These are phyloP conservation scores for Gobio gobio DNA, from an alignment of 2,113 vertebrate genomes.

Conservation along the genomic window DNA sequence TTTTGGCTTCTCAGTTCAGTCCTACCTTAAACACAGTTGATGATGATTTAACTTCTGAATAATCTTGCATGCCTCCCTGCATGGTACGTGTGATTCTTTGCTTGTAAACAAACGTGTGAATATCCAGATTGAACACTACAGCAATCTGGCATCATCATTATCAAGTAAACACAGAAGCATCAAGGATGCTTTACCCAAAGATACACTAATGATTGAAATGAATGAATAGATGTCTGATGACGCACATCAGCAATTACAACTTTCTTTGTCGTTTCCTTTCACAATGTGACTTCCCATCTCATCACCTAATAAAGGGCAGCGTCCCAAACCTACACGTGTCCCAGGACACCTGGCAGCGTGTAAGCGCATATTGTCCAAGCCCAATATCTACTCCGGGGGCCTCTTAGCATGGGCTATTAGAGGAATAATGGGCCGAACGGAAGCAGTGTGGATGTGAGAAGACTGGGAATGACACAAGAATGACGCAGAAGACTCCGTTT, in stretches of 20 bases:
- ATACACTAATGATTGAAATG: neutral
- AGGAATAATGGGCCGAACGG: constrained; percentile 3
- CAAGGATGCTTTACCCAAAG: neutral
- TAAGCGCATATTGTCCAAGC: constrained; percentile 61
- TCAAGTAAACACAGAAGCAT: neutral
- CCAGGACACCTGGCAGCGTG: constrained; percentile 61
- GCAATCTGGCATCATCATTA: neutral
- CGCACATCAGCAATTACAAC: neutral
- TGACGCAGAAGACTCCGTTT: neutral
- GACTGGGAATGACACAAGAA: constrained; percentile 57
- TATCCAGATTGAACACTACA: neutral
- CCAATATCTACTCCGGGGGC: constrained; percentile 56
- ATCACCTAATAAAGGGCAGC: constrained; percentile 28
- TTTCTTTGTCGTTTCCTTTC: constrained; percentile 9
- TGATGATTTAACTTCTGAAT: neutral
- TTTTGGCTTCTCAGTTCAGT: neutral
- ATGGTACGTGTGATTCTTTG: neutral
- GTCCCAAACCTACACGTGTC: constrained; percentile 6
- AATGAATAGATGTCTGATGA: constrained; percentile 25
- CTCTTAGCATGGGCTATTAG: constrained; percentile 64
- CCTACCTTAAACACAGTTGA: neutral
- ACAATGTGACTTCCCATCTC: constrained; percentile 11
- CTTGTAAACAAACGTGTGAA: neutral
- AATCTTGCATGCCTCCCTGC: too few relatives aligned
- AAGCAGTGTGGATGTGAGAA: constrained; percentile 27